Conservation (phyloP, 2,113 vertebrate species). For the Accipiter cooperii region DNA sequence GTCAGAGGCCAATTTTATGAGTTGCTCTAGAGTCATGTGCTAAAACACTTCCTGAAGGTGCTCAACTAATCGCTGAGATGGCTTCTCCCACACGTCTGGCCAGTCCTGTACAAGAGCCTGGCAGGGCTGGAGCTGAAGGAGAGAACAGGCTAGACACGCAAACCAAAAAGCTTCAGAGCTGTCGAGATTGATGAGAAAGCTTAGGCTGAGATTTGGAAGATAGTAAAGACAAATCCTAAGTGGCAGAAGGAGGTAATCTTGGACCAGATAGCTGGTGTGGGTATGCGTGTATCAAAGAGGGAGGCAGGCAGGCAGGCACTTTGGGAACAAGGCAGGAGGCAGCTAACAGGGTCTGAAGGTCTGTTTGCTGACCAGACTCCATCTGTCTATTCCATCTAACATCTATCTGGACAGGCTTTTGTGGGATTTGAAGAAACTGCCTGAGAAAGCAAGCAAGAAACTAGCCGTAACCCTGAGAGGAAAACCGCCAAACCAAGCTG, state of each 20-base stretch:
- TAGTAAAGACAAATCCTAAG: neutral
- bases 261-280: neutral
- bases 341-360: neutral
- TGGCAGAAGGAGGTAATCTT: neutral
- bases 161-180: neutral
- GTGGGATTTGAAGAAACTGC: neutral
- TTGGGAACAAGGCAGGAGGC: neutral
- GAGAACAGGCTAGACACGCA: neutral
- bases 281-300: neutral
- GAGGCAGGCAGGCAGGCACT: neutral
- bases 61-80: neutral
- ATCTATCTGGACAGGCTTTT: neutral
- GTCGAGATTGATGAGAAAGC: neutral
- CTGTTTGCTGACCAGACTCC: neutral
- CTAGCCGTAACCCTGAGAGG: neutral
- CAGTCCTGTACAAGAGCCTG: neutral
- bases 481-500: neutral
- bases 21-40: neutral
- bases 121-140: neutral
- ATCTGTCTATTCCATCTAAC: neutral
- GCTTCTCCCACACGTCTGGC: neutral
- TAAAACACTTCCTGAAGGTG: neutral
- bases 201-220: neutral
- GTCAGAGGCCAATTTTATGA: neutral
- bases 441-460: neutral